These are phyloP conservation scores for Phataginus tetradactyla DNA, from an alignment of 2,797 vertebrate species.

Conservation along the genomic window DNA sequence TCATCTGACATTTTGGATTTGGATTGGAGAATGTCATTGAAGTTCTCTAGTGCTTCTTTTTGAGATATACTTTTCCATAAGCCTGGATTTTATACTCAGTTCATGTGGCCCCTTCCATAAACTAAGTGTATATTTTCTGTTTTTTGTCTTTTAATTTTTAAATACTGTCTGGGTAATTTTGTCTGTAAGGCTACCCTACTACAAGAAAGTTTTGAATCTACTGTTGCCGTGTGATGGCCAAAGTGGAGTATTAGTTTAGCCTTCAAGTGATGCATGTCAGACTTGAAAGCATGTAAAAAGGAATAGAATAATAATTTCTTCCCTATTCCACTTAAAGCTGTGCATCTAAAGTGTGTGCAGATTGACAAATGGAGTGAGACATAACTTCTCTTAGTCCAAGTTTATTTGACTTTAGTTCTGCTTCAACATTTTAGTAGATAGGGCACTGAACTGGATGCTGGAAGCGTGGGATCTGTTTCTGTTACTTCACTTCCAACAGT, in stretches of 20 bases:
- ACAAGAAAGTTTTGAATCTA: not conserved
- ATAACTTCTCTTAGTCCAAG: conserved; percentile 47
- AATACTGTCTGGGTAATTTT: not conserved
- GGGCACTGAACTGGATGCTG: conserved; percentile 68
- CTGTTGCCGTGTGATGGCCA: not conserved
- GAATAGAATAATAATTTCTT: conserved; percentile 28
- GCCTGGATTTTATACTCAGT: not conserved
- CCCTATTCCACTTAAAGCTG: not conserved
- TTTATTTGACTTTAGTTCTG: conserved; percentile 67
- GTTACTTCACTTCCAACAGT: conserved; percentile 72
- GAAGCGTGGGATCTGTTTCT: conserved; percentile 72
- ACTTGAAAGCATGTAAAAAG: conserved; percentile 26
- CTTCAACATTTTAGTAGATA: conserved; percentile 71
- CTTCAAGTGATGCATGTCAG: not conserved
- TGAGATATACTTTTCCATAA: not conserved
- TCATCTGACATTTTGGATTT: not conserved
- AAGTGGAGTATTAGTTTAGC: conserved; percentile 9
- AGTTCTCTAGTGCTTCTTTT: conserved; percentile 14
- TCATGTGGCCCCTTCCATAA: not conserved
- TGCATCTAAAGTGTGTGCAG: conserved; percentile 21
- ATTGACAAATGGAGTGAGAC: conserved; percentile 56
- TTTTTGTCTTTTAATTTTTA: not conserved
- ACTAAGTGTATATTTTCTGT: not conserved
- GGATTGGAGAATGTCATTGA: not conserved
- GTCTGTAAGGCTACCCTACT: not conserved